Evolutionary conservation across 2,888 invertebrate genomes (phyloP).

Genomic region (Drosophila gaucha): DNA sequence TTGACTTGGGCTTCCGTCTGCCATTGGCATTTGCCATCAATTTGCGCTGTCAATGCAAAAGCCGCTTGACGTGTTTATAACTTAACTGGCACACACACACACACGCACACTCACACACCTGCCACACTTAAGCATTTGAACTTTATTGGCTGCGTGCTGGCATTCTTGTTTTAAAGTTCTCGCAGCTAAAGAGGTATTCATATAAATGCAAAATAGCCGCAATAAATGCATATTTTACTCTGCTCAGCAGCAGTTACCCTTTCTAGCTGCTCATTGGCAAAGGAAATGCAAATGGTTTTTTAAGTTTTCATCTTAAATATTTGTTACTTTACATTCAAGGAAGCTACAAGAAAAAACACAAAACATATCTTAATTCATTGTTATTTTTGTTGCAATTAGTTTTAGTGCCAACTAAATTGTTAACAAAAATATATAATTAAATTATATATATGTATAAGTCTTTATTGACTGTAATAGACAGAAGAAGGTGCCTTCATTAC

Average conservation of each 20-base stretch:
- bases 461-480: too few relatives aligned
- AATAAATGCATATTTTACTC: slow-evolving; percentile 63
- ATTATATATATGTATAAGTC: too few relatives aligned
- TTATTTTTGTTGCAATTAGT: too few relatives aligned
- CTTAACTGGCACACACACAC: slow-evolving; percentile 28
- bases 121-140: slow-evolving; percentile 26
- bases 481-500: too few relatives aligned
- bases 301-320: not conserved
- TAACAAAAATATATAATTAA: too few relatives aligned
- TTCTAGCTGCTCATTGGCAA: slow-evolving; percentile 1
- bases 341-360: too few relatives aligned
- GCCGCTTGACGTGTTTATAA: slow-evolving; percentile 57
- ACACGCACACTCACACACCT: slow-evolving; percentile 2
- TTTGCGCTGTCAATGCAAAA: slow-evolving; percentile 47
- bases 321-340: too few relatives aligned
- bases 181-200: slow-evolving; percentile 47
- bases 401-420: too few relatives aligned
- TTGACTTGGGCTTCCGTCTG: slow-evolving; percentile 19
- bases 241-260: not conserved
- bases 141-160: slow-evolving; percentile 67
- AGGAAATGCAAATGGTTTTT: slow-evolving; percentile 21
- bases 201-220: slow-evolving; percentile 72
- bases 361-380: not conserved
- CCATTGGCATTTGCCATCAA: slow-evolving; percentile 43
- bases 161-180: slow-evolving; percentile 35